phyloP scores from a whole-genome alignment of 1,140 invertebrate species.

The Bombus sylvicola region DNA sequence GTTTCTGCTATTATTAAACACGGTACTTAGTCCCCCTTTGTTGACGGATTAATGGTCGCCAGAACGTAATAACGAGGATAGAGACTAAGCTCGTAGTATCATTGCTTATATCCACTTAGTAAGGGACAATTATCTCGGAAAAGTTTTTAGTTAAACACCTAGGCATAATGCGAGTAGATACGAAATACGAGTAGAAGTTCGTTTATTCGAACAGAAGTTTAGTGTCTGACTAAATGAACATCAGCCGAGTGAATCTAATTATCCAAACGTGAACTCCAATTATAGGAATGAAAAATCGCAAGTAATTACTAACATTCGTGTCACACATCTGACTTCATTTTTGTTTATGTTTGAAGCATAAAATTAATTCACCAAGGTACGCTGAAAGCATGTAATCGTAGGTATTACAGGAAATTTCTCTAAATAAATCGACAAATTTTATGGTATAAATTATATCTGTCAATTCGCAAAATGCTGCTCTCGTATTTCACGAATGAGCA shows the following conservation, averaged over 20 bases:
- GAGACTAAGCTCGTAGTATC: background rate
- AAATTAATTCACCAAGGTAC: too few relatives aligned
- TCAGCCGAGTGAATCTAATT: background rate
- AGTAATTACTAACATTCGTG: too few relatives aligned
- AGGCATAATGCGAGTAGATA: too few relatives aligned
- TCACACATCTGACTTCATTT: too few relatives aligned
- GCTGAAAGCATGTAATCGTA: too few relatives aligned
- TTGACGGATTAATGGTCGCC: background rate
- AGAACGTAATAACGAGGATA: background rate
- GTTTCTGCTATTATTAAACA: constrained; percentile 6
- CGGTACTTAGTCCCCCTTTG: constrained; percentile 2
- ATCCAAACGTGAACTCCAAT: background rate
- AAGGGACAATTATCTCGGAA: background rate
- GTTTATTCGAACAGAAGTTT: background rate
- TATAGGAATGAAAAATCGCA: background rate
- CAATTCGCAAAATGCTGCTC: background rate
- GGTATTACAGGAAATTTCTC: background rate
- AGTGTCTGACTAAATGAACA: background rate
- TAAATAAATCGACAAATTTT: background rate
- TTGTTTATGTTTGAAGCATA: too few relatives aligned
- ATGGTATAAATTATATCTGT: background rate
- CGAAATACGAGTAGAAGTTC: too few relatives aligned
- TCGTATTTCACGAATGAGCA: too few relatives aligned
- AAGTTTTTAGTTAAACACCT: too few relatives aligned
- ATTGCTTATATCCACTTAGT: background rate